Percentiles rank a stretch among this genome's conserved stretches.
Conservation (phyloP, 2,113 vertebrate species). For the Otocyon megalotis region DNA sequence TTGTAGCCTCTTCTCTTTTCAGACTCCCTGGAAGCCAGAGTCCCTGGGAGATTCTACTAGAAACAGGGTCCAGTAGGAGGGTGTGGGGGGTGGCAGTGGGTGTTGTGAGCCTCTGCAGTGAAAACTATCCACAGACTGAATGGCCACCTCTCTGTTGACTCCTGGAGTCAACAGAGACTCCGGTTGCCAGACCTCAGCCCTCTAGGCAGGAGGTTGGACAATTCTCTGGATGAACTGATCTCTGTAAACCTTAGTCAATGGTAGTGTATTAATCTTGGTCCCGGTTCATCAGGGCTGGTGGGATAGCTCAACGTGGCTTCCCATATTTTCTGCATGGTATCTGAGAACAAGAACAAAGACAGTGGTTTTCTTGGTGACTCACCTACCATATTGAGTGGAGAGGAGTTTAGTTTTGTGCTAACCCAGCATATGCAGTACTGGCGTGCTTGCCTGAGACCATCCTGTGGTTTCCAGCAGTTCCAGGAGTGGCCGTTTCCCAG, state of each 20-base stretch:
- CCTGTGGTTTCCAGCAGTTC: neutral
- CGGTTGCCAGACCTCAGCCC: neutral
- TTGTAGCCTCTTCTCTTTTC: neutral
- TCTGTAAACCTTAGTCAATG: neutral
- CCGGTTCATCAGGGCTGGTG: neutral
- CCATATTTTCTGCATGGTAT: neutral
- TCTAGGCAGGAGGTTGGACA: neutral
- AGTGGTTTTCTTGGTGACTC: neutral
- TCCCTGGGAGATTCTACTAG: neutral
- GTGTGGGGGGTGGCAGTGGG: rapidly evolving
- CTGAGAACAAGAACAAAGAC: neutral
- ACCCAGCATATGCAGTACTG: too few species aligned
- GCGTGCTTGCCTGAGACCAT: neutral
- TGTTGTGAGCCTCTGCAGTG: neutral
- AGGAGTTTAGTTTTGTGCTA: neutral
- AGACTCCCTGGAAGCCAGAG: neutral
- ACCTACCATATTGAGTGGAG: too few species aligned
- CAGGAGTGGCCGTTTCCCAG: neutral
- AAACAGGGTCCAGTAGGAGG: neutral
- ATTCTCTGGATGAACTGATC: neutral
- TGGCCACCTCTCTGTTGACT: neutral
- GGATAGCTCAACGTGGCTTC: neutral
- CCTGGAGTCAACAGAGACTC: neutral
- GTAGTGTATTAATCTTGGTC: neutral
- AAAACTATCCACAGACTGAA: neutral